phyloP scores from a whole-genome alignment of 2,888 invertebrate species.

The Melanophora roralis region DNA sequence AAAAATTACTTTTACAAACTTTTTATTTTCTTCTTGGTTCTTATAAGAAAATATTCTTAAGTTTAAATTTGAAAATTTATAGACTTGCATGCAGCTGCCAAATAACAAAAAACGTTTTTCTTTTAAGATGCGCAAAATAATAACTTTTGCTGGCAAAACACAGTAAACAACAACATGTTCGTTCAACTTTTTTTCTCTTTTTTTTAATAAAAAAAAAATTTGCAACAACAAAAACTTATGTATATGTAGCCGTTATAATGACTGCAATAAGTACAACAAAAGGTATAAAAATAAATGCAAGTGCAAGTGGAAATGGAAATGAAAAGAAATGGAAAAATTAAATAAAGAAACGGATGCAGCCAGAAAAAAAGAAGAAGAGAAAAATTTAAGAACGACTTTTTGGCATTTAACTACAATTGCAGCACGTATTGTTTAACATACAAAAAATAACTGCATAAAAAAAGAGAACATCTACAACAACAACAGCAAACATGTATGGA shows the following conservation, averaged over 20 bases:
- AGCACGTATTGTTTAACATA: conserved; percentile 49
- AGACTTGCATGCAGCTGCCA: conserved; percentile 50
- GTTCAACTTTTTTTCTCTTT: background rate
- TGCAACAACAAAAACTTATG: background rate
- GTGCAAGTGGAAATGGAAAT: conserved; percentile 5
- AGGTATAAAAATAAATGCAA: conserved; percentile 21
- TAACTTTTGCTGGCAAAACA: conserved; percentile 21
- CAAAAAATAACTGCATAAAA: background rate
- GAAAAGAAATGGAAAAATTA: background rate
- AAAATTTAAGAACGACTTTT: too few relatives aligned
- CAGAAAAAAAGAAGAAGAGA: conserved; percentile 36
- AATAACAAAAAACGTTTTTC: background rate
- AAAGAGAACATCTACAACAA: background rate
- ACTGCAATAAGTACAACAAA: background rate
- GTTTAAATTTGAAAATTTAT: conserved; percentile 44
- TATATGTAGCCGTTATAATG: background rate
- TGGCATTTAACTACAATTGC: conserved; percentile 46
- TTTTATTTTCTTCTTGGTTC: background rate
- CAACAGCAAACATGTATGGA: background rate
- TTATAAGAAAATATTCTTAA: background rate
- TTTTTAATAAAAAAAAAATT: background rate
- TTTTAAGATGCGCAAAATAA: background rate
- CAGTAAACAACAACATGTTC: background rate
- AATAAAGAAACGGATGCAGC: conserved; percentile 9
- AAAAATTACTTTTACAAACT: background rate